Evolutionary conservation across 2,797 vertebrate genomes (phyloP).

Genomic region (Anisognathus igniventris): DNA sequence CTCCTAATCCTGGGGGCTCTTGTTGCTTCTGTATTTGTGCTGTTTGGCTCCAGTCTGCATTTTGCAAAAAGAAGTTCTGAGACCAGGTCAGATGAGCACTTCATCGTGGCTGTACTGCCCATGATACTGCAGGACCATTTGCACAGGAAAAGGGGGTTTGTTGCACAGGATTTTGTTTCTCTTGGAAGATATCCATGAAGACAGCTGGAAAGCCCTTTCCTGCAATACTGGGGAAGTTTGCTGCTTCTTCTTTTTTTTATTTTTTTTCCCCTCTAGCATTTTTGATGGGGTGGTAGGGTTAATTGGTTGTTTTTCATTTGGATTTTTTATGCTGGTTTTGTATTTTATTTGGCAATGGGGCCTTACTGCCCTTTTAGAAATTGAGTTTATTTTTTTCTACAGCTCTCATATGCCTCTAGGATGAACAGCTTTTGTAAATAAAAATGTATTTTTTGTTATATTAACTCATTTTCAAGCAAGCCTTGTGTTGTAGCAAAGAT

Average conservation of each 20-base stretch:
- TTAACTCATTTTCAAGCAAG: constrained; percentile 57
- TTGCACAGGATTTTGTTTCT: background rate
- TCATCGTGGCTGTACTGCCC: background rate
- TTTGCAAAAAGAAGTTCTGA: background rate
- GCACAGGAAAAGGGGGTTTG: background rate
- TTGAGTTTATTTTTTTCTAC: constrained; percentile 48
- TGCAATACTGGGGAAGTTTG: background rate
- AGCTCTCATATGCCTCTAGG: constrained; percentile 35
- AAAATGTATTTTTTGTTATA: constrained; percentile 45
- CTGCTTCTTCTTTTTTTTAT: background rate
- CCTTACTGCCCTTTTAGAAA: constrained; percentile 61
- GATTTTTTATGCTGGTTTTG: constrained; percentile 20
- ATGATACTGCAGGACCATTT: background rate
- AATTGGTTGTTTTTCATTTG: constrained; percentile 64
- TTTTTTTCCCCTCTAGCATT: background rate
- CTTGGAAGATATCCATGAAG: background rate
- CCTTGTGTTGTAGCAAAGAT: constrained; percentile 12
- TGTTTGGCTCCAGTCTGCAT: background rate
- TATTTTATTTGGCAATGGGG: constrained; percentile 23
- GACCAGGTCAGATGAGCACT: background rate
- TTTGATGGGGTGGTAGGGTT: constrained; percentile 33
- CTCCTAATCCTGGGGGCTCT: background rate
- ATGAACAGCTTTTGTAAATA: constrained; percentile 62
- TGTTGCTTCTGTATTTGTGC: background rate
- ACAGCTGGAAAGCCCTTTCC: background rate